Evolutionary conservation across 92 coral and sea anemone genomes (phyloP), one percentile per base, ranked within the genome.

Genomic region (Diadumene lineata): DNA sequence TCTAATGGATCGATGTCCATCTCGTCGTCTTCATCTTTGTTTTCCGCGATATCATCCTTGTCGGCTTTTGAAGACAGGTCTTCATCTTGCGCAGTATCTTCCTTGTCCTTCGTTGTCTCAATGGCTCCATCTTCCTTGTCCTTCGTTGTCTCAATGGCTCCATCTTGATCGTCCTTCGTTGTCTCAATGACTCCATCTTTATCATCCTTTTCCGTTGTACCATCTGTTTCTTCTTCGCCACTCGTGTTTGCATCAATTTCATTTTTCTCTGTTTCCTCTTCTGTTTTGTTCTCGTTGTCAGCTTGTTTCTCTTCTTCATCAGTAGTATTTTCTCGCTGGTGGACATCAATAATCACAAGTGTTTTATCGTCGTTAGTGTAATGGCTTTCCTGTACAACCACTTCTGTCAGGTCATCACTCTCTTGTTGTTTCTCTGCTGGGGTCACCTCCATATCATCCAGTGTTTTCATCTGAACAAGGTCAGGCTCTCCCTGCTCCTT

Each of bases 391-490:
- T 50, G 25, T 57, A 50, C 50, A 29, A 53, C 64, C 21, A 58
- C 63, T 25, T 17, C 48, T 50, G 65, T 29, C 48, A 56, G 21
- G 29, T 34, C 43, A 27, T 23, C 1, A 24, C 38, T 46, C 19
- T 38, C 50, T 38, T 70, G 44, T 28, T 70, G 58, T 38, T 27
- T 29, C 18, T 69, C 74, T 43, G 11, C 70, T n/a, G 34, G 22
- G 0, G 22, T 28, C 32, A 32, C 38, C 16, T 69, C 74, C 25
- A 58, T 23, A 11, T 72, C 77, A 8, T 34, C 22, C 18, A 72
- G 24, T 19, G 51, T 34, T 24, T 72, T 72, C 32, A 72, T 19
- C 38, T 72, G 66, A 38, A 72, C 31, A 11, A 72, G 77, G 56
- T 72, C 64, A n/a, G 77, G 56, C 22, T 57, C 66, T 16, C 66